Conservation (phyloP, 2,888 invertebrate genomes). For the Noctua janthe region DNA sequence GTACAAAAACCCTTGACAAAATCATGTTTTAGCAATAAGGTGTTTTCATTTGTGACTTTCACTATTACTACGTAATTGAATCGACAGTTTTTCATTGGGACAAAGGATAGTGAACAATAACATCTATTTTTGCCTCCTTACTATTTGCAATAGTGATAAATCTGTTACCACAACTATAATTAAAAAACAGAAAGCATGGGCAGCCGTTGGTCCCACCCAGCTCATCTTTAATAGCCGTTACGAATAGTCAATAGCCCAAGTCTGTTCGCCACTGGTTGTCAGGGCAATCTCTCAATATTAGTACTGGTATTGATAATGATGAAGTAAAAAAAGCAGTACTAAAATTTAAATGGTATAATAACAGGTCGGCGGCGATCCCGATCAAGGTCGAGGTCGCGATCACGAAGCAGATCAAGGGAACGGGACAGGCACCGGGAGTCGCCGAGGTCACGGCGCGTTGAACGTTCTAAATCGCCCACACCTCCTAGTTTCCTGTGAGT, state of each 20-base stretch:
- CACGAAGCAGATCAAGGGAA: conserved; percentile 84
- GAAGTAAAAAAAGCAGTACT: neutral
- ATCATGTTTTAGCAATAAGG: too few species aligned
- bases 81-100: neutral
- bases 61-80: neutral
- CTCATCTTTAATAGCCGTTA: neutral
- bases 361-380: conserved; percentile 81
- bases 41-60: neutral
- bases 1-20: neutral
- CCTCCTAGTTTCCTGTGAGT: conserved; percentile 95
- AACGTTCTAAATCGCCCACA: conserved; percentile 83
- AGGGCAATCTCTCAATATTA: neutral
- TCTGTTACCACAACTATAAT: neutral
- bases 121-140: neutral
- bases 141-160: neutral
- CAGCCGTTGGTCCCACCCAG: neutral
- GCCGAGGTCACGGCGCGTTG: conserved; percentile 84
- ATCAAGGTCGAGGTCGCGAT: conserved; percentile 83
- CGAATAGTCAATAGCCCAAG: neutral
- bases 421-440: conserved; percentile 88
- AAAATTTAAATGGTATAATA: neutral
- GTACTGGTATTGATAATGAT: neutral
- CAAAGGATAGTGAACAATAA: neutral
- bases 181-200: neutral
- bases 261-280: neutral